Evolutionary conservation across 2,888 invertebrate species (phyloP).

Genomic region (Tribolium freemani): DNA sequence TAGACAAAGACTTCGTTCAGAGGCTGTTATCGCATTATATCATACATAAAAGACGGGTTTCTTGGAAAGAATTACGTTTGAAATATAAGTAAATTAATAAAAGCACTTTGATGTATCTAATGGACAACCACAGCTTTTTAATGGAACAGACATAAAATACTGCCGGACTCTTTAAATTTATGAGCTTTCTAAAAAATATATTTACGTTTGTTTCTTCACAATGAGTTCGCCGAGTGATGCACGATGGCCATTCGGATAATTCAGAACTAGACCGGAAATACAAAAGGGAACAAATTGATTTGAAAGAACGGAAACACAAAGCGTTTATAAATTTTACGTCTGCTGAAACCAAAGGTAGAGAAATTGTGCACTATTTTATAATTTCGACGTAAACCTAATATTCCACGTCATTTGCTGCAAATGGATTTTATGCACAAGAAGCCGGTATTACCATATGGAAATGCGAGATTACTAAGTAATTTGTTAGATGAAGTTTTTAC

Average conservation of each 20-base stretch:
- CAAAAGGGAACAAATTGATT: background rate
- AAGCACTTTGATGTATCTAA: conserved; percentile 3
- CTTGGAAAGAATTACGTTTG: conserved; percentile 2
- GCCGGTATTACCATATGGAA: too few species aligned
- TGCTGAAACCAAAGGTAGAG: background rate
- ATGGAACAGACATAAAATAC: background rate
- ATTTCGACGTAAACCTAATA: background rate
- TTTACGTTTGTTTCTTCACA: background rate
- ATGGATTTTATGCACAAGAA: too few species aligned
- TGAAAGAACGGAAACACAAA: background rate
- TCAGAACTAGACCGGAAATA: background rate
- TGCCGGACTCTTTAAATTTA: background rate
- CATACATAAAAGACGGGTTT: conserved; percentile 15
- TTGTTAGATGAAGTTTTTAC: too few species aligned
- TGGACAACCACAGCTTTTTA: conserved; percentile 1
- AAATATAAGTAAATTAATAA: conserved; percentile 17
- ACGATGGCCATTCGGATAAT: background rate
- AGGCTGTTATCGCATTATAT: background rate
- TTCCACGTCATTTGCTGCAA: background rate
- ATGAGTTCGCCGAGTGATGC: background rate
- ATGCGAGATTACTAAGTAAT: too few species aligned
- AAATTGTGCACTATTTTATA: background rate
- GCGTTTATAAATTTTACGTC: background rate
- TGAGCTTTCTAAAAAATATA: background rate
- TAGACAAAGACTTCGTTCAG: background rate